Evolutionary conservation across 2,797 vertebrate species (phyloP).

Genomic region (Sebastiscus tertius): DNA sequence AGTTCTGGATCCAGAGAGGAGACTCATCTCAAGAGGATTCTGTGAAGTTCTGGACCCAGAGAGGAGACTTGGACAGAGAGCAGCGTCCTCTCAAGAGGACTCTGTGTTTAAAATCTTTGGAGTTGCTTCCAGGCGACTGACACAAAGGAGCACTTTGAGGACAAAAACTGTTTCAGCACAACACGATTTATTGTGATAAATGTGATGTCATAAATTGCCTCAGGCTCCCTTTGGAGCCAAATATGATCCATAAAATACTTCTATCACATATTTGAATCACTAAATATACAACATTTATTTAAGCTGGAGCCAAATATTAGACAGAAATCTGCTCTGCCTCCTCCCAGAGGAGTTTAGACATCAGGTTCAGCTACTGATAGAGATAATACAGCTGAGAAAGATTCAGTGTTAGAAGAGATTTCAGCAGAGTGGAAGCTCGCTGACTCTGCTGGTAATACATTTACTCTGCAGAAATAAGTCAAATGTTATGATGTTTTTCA

Average conservation of each 20-base stretch:
- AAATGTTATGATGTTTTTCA: background rate
- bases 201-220: background rate
- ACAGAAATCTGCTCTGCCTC: rapidly evolving
- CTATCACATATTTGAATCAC: background rate
- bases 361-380: background rate
- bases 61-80: background rate
- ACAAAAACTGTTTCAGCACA: conserved; percentile 7
- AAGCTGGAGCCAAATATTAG: background rate
- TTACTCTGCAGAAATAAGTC: background rate
- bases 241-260: background rate
- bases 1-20: too few relatives aligned
- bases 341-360: background rate
- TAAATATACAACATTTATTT: background rate
- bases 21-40: conserved; percentile 6
- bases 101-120: conserved; percentile 28
- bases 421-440: background rate
- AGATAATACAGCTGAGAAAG: background rate
- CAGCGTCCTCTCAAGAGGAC: conserved; percentile 3
- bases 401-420: background rate
- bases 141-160: conserved; percentile 6
- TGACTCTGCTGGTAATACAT: background rate
- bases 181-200: conserved; percentile 26
- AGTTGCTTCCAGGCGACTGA: conserved; percentile 6
- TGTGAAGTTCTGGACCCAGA: background rate
- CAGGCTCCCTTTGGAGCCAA: background rate